These are phyloP conservation scores for Serripes groenlandicus DNA, from an alignment of 2,888 invertebrate species.

Conservation along the genomic window DNA sequence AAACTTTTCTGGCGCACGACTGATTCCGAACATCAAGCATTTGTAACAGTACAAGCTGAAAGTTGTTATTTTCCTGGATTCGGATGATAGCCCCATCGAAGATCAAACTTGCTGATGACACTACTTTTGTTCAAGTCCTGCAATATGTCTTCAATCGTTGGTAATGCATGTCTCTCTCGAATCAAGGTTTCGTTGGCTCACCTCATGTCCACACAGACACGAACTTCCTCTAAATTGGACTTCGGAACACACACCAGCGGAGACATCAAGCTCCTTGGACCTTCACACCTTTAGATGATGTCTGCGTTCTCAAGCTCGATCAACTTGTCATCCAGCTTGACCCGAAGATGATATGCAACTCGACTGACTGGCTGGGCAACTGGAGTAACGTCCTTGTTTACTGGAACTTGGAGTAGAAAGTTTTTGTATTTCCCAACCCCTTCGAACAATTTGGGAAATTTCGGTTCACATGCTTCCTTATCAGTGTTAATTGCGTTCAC, in stretches of 20 bases:
- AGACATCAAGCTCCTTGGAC: slow-evolving; percentile 65
- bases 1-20: slow-evolving; percentile 53
- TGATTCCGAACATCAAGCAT: slow-evolving; percentile 49
- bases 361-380: no score
- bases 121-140: slow-evolving; percentile 55
- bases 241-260: slow-evolving; percentile 67
- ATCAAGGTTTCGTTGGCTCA: slow-evolving; percentile 49
- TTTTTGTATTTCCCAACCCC: slow-evolving; percentile 57
- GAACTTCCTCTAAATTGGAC: slow-evolving; percentile 30
- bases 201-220: slow-evolving; percentile 67
- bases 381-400: slow-evolving; percentile 45
- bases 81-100: slow-evolving; percentile 41
- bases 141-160: slow-evolving; percentile 56
- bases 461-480: no score
- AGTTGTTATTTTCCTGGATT: slow-evolving; percentile 51
- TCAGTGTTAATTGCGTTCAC: neutral
- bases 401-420: slow-evolving; percentile 24
- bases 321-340: slow-evolving; percentile 54
- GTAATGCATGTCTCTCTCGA: slow-evolving; percentile 52
- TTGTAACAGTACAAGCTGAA: slow-evolving; percentile 51
- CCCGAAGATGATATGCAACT: slow-evolving; percentile 41
- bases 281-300: slow-evolving; percentile 68
- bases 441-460: slow-evolving; percentile 5
- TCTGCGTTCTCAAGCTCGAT: slow-evolving; percentile 43
- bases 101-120: slow-evolving; percentile 57